Evolutionary conservation across 1,140 invertebrate genomes (phyloP), one percentile per base, ranked within the genome.

Genomic region (Leptopilina clavipes): DNA sequence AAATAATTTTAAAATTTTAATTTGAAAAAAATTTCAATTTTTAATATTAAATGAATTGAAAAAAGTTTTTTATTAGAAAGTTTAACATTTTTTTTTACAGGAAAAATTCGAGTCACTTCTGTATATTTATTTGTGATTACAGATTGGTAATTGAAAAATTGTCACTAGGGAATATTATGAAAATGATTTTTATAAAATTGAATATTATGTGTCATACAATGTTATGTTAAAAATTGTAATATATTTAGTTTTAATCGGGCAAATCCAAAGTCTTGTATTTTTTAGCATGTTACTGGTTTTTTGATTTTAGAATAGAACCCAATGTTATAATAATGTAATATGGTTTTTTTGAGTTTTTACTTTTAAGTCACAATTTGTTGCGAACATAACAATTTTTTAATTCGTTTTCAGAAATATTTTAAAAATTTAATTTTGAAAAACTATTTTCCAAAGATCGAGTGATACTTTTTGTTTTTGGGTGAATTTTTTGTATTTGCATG

Each of bases 261-360:
- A 8, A 31, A 65, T 8, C 59, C 22, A 31, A 65, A 65, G 25
- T 65, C n/a, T 31, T 12, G 25, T 65, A 31, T 8, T 14, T 31
- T 65, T 65, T 31, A 37, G 59, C 59, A 37, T 65, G 59, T 65
- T 65, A 65, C 14, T 65, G 59, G 22, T 65, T 65, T 65, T n/a
- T 14, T 31, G 10, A 11, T 22, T 59, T 45, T 45, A 14, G n/a
- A 52, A 65, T 25, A 65, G 56, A 65, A 65, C 14, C 12, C 25
- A 14, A 37, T 65, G 59, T 65, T 65, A 65, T 31, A 37, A 14
- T 14, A 14, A 12, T 65, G 22, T 11, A 14, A 31, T 31, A 22
- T 25, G 31, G 11, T 31, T 65, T 65, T 22, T 3, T 31, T 25
- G n/a, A n/a, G n/a, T 65, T 31, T 31, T 3, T 65, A 9, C 31